These are phyloP conservation scores for Botia kubotai DNA, from an alignment of 2,797 vertebrate species.

Conservation along the genomic window DNA sequence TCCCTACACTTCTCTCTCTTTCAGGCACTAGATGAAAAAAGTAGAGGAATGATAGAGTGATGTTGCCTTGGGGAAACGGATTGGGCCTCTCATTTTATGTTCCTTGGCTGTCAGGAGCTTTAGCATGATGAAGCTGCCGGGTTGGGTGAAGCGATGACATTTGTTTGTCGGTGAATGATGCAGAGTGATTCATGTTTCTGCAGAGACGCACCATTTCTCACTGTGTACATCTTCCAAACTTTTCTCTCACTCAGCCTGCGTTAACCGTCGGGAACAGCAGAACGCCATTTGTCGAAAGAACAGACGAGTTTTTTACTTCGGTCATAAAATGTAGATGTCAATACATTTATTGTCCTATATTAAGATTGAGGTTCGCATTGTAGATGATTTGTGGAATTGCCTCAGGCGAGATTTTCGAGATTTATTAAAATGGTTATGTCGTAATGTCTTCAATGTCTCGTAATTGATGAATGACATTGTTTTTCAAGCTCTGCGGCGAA, in stretches of 20 bases:
- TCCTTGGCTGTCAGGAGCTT: conserved; percentile 71
- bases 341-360: conserved; percentile 31
- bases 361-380: conserved; percentile 7
- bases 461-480: conserved; percentile 33
- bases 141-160: conserved; percentile 72
- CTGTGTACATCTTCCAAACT: conserved; percentile 61
- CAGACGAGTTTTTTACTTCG: conserved; percentile 1
- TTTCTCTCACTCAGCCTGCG: conserved; percentile 27
- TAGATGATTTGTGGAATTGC: conserved; percentile 29
- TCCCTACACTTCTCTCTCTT: conserved; percentile 55
- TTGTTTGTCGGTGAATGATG: conserved; percentile 73
- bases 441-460: neutral
- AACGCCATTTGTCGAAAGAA: conserved; percentile 2
- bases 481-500: conserved; percentile 24
- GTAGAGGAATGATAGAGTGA: conserved; percentile 70
- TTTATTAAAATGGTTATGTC: conserved; percentile 31
- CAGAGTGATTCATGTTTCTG: conserved; percentile 70
- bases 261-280: neutral
- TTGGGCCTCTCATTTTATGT: conserved; percentile 77
- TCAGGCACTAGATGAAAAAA: conserved; percentile 47
- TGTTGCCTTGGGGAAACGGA: conserved; percentile 77
- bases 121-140: conserved; percentile 70
- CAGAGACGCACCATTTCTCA: conserved; percentile 55
- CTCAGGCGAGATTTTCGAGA: conserved; percentile 6
- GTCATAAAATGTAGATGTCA: conserved; percentile 29